Base-by-base conservation (phyloP, 2,797 vertebrate genomes). In the Hephaestus fuliginosus region DNA sequence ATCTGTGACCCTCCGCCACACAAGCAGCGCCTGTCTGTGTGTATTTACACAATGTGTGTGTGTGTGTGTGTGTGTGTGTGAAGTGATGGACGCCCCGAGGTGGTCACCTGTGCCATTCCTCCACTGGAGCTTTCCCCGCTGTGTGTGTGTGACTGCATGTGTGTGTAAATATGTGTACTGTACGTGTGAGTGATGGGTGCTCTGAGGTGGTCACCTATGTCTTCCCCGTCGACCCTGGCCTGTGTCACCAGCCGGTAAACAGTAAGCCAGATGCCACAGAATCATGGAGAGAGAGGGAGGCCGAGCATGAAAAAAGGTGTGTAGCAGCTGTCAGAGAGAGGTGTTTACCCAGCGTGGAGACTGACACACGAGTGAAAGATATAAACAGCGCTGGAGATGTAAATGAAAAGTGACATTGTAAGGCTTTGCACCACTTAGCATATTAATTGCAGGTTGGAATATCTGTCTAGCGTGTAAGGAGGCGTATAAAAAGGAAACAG, bases 371-470 rank as follows among this genome's bases (percentile, higher is more conserved):
- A 74, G 65, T 75, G 86, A 89, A 84, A 83, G 69, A 88, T 65
- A 83, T 84, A 89, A 89, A 87, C 80, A 77, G 66, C 3, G 48
- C 65, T 12, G 72, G 75, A 78, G 78, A 92, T 67, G 75, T 71
- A 91, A 92, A 95, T 93, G 83, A 93, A 94, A 94, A 89, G 88
- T 94, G 92, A 89, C 92, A 93, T 88, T 93, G 91, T 92, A 88
- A 85, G 86, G 78, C 76, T 91, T 80, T 76, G 75, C 74, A 74
- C 84, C 84, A 90, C 89, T 93, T 91, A 88, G 83, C 81, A 90
- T 91, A 85, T 91, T 91, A 89, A 93, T 92, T 91, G 84, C 62
- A 2, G 72, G 73, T 81, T 74, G 85, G 87, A 90, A 91, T 69
- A 86, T 82, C 81, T 82, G 81, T 81, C 68, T 25, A 2, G 65